Percentiles rank a stretch among this genome's conserved stretches.
These are phyloP conservation scores for Miichthys miiuy DNA, from an alignment of 2,797 vertebrate species.

Conservation along the genomic window DNA sequence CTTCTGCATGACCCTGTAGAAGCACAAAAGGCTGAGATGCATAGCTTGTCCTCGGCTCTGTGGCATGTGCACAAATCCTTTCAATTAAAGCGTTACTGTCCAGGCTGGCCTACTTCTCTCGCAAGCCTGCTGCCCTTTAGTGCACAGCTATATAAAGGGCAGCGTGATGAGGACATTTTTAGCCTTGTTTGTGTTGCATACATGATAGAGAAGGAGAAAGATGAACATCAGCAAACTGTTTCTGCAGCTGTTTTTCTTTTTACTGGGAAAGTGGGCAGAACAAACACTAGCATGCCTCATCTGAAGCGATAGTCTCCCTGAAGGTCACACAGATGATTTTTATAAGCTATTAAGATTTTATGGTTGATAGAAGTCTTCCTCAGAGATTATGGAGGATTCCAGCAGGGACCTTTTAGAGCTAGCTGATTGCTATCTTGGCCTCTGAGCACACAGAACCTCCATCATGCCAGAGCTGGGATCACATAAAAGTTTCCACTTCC, in stretches of 20 bases:
- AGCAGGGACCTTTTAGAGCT: constrained; percentile 58
- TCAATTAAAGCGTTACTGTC: constrained; percentile 76
- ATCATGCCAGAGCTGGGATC: constrained; percentile 39
- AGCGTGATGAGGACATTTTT: constrained; percentile 72
- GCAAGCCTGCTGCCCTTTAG: constrained; percentile 66
- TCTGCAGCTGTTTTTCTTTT: constrained; percentile 12
- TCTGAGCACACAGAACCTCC: constrained; percentile 43
- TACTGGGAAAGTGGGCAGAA: constrained; percentile 22
- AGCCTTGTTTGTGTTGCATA: constrained; percentile 40
- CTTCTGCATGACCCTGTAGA: constrained; percentile 7
- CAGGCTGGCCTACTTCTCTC: constrained; percentile 71
- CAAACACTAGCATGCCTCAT: constrained; percentile 41
- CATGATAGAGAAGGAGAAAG: constrained; percentile 2
- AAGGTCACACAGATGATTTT: constrained; percentile 74
- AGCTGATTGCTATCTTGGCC: constrained; percentile 65
- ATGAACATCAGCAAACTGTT: constrained; percentile 42
- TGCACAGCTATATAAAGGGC: constrained; percentile 67
- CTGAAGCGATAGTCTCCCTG: constrained; percentile 47
- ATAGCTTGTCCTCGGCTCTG: constrained; percentile 57
- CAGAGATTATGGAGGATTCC: constrained; percentile 64
- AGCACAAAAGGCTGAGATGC: constrained; percentile 58
- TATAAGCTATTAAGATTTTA: constrained; percentile 75
- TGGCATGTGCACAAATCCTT: constrained; percentile 80
- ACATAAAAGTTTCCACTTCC: constrained; percentile 64
- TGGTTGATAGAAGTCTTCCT: constrained; percentile 73